Evolutionary conservation across 2,113 vertebrate genomes (phyloP), one percentile per base, ranked within the genome.

Genomic region (Rattus norvegicus): DNA sequence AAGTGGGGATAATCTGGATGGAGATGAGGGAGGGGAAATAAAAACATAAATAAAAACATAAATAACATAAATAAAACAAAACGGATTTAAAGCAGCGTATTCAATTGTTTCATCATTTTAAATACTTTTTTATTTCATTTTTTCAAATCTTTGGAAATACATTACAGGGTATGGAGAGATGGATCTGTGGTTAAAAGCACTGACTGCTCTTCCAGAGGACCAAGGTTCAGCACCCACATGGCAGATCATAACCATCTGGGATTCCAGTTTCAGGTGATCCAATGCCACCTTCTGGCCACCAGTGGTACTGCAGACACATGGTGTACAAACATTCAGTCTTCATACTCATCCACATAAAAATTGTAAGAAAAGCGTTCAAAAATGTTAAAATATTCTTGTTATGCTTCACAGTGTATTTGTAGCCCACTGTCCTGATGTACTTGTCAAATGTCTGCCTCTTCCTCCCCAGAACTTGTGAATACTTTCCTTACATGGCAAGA

Each of bases 51-150:
- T 43, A 43, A 43, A 43, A 43, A 43, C 43, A 43, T 43, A 43
- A 43, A 43, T 43, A 84, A 13, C 36, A 39, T 83, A 63, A 26
- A 61, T 61, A 61, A n/a, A 83, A 30, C 59, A 88, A 56, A 83
- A n/a, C 52, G 36, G 19, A 67, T 89, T 96, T 91, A 83, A 73
- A 92, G 85, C 33, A 36, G 33, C 39, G 61, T 30, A 49, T 52
- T 91, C 87, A 65, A 3, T 94, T 91, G 54, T 72, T 85, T 76
- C 22, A 93, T 88, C 16, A 80, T 93, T 70, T 56, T 24, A 19
- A 93, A 65, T n/a, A 43, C 7, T 16, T n/a, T 17, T 30, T 26
- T 39, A 17, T 84, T 80, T 92, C 83, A 16, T 43, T 77, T 54
- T 77, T 93, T 59, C 47, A 63, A 81, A 14, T 28, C 33, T 93